Conservation (phyloP, 2,888 invertebrate genomes). For the Gryllus longicercus region DNA sequence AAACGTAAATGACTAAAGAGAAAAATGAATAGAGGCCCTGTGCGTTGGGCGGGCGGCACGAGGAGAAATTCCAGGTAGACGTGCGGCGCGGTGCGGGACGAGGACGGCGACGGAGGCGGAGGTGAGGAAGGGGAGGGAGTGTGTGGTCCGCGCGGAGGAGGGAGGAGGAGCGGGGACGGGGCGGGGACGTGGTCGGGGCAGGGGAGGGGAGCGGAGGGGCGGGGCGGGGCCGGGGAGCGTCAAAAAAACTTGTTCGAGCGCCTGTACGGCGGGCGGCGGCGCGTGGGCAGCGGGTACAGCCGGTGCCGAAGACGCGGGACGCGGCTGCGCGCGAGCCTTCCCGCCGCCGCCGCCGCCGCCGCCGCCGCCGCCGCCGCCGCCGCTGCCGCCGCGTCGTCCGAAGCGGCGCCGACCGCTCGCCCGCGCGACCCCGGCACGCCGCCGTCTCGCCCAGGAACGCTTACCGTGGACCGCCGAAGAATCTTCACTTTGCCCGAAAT, state of each 20-base stretch:
- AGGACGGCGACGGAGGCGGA: neutral
- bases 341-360: neutral
- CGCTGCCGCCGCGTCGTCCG: too few relatives aligned
- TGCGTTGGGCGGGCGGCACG: neutral
- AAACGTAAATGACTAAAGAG: constrained; percentile 3
- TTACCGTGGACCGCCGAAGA: too few relatives aligned
- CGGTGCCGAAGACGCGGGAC: neutral
- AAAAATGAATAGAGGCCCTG: constrained; percentile 8
- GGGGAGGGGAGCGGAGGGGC: neutral
- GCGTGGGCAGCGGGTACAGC: neutral
- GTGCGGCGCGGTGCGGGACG: neutral
- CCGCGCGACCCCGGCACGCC: too few relatives aligned
- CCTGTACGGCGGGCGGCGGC: neutral
- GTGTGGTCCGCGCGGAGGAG: neutral
- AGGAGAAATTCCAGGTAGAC: constrained; percentile 17
- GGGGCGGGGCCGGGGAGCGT: neutral
- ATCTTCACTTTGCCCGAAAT: too few relatives aligned
- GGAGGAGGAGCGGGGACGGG: neutral
- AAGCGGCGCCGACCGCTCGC: too few relatives aligned
- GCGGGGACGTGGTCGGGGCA: neutral
- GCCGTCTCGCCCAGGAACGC: too few relatives aligned
- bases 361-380: neutral
- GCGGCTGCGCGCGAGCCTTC: neutral
- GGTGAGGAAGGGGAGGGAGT: neutral
- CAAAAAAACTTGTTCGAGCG: constrained; percentile 17